Evolutionary conservation across 2,888 invertebrate genomes (phyloP), one percentile per base, ranked within the genome.

Genomic region (Oligia fasciuncula): DNA sequence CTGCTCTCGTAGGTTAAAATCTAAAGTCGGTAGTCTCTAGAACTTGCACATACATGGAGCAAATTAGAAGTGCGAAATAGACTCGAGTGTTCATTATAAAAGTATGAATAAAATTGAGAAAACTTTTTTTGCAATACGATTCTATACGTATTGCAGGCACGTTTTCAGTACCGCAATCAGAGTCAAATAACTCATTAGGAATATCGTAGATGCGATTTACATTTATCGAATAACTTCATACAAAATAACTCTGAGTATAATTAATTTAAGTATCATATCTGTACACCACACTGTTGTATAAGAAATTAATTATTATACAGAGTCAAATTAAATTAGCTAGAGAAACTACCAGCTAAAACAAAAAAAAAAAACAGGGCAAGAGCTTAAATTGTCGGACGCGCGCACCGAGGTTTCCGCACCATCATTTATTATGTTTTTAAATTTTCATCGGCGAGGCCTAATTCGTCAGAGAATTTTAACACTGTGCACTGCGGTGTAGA

Each of bases 1-100:
- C 29, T 49, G 29, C 43, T 46, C 29, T 29, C 29, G 29, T 29
- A 29, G 23, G 76, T 84, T 80, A 76, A 80, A 79, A 76, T 78
- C 23, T 69, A 29, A 69, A 65, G 35, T 65, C 29, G 13, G 60
- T 51, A 40, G 46, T 29, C 6, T 81, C 29, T 51, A 40, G n/a
- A 73, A 80, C 6, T 71, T 63, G 46, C 29, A 60, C 67, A 79
- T 63, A 70, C 2, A 60, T 2, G 43, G 79, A 79, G 40, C 8
- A 51, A 73, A 69, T 79, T 84, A 78, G 60, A 70, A 82, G 17
- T 40, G 54, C 1, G 14, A 62, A 46, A n/a, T 40, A 23, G 35
- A 80, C 13, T 54, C 11, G 3, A 81, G 14, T 17, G 6, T 66
- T 54, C 4, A 17, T 9, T n/a, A 35, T 35, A 51, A 43, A 60